A percentile compares a stretch with the other conserved stretches of the same genome.
Evolutionary conservation across 2,888 invertebrate species (phyloP).

Genomic region (Steinernema hermaphroditum): DNA sequence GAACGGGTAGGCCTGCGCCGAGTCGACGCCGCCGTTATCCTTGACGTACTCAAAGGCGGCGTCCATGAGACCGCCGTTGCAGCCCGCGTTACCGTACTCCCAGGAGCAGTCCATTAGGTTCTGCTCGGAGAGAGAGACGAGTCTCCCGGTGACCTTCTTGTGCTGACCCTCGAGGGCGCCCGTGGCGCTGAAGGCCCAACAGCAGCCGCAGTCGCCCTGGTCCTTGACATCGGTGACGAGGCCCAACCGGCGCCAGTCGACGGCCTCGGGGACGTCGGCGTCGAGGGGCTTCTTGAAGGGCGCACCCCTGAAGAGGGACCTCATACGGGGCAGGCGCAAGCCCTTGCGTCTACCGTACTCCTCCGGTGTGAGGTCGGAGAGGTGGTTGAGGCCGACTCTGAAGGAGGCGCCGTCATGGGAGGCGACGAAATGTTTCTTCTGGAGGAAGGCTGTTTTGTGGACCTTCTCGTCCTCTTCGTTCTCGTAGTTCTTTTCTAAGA

Average conservation of each 20-base stretch:
- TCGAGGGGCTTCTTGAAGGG: not conserved
- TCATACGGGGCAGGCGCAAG: not conserved
- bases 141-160: not conserved
- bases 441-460: not conserved
- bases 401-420: no score
- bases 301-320: not conserved
- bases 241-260: not conserved
- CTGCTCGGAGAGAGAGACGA: no score
- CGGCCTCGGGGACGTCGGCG: not conserved
- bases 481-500: not conserved
- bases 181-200: not conserved
- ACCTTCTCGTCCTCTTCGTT: not conserved
- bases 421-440: not conserved
- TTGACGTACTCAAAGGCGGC: not conserved
- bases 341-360: not conserved
- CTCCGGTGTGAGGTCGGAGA: not conserved
- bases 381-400: not conserved
- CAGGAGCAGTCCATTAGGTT: not conserved
- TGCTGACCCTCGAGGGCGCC: not conserved
- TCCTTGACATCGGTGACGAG: not conserved
- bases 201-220: not conserved
- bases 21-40: not conserved
- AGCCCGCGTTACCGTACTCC: not conserved
- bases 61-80: not conserved
- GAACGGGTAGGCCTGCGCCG: not conserved